These are phyloP conservation scores for Planiliza haematocheilus DNA, from an alignment of 2,113 vertebrate genomes.

Conservation along the genomic window DNA sequence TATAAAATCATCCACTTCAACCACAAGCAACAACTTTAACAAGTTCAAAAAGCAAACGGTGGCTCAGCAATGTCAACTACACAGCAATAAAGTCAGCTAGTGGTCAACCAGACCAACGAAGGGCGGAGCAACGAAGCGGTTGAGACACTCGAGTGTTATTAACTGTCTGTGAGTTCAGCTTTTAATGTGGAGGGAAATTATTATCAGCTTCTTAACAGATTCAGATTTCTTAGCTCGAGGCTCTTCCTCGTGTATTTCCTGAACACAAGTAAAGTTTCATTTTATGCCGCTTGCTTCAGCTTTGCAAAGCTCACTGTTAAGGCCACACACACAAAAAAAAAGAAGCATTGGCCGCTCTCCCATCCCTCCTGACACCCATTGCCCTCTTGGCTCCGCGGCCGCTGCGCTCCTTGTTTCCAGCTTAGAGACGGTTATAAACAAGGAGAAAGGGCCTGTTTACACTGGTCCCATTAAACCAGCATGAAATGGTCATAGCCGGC, in stretches of 20 bases:
- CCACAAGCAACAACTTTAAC: too few relatives aligned
- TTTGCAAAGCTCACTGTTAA: too few relatives aligned
- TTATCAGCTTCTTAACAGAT: too few relatives aligned
- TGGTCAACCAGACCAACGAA: neutral
- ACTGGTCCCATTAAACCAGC: conserved; percentile 62
- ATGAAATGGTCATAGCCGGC: neutral
- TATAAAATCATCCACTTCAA: too few relatives aligned
- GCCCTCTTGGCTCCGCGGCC: conserved; percentile 48
- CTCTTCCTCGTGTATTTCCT: too few relatives aligned
- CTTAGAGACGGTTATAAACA: conserved; percentile 68
- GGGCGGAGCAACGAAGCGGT: neutral
- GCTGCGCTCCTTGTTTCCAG: conserved; percentile 7
- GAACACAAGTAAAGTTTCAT: neutral
- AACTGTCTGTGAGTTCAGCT: neutral
- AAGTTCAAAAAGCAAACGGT: too few relatives aligned
- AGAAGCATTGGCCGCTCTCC: neutral
- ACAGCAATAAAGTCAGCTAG: neutral
- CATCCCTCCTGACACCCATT: conserved; percentile 15
- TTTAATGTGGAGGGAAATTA: neutral
- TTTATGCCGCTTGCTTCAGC: neutral
- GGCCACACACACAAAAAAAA: too few relatives aligned
- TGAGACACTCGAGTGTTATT: neutral
- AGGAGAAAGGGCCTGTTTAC: conserved; percentile 63
- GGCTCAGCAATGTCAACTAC: neutral
- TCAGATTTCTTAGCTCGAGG: too few relatives aligned